phyloP scores from a whole-genome alignment of 2,888 invertebrate species.

The Auanema sp. region DNA sequence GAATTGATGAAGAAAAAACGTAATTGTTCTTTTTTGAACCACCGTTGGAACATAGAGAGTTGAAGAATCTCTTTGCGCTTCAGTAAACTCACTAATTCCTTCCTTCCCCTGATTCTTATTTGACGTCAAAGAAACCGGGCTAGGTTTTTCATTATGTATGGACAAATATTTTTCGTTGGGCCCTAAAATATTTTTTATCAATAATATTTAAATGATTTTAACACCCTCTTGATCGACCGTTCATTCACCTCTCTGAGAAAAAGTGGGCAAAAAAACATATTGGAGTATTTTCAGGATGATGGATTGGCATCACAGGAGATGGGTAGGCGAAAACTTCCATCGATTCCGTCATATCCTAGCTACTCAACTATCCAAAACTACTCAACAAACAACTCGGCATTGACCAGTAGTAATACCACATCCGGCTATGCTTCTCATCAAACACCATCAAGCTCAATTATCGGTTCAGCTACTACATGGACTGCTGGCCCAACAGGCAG shows the following conservation, averaged over 20 bases:
- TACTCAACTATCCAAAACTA: conserved; percentile 18
- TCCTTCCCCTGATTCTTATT: neutral
- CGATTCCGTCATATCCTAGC: conserved; percentile 40
- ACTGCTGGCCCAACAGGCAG: neutral
- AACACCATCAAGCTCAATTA: conserved; percentile 21
- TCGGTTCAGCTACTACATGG: conserved; percentile 5
- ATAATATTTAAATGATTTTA: neutral
- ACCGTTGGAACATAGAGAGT: too few species aligned
- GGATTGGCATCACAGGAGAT: conserved; percentile 46
- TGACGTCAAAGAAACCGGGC: neutral
- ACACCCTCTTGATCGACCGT: neutral
- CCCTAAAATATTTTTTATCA: neutral
- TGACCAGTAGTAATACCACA: conserved; percentile 4
- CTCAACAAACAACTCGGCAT: neutral
- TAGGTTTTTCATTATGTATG: neutral
- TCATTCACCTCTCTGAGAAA: neutral
- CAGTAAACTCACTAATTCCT: too few species aligned
- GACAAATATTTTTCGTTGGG: neutral
- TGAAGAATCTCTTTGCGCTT: too few species aligned
- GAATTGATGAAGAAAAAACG: too few species aligned
- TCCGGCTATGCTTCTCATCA: conserved; percentile 18
- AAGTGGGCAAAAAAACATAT: conserved; percentile 1
- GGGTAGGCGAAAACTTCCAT: conserved; percentile 62
- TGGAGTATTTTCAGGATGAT: conserved; percentile 44
- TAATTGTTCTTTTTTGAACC: too few species aligned